Percentiles rank a stretch among this genome's conserved stretches.
These are phyloP conservation scores for Resseliella maxima DNA, from an alignment of 2,888 invertebrate genomes.

Conservation along the genomic window DNA sequence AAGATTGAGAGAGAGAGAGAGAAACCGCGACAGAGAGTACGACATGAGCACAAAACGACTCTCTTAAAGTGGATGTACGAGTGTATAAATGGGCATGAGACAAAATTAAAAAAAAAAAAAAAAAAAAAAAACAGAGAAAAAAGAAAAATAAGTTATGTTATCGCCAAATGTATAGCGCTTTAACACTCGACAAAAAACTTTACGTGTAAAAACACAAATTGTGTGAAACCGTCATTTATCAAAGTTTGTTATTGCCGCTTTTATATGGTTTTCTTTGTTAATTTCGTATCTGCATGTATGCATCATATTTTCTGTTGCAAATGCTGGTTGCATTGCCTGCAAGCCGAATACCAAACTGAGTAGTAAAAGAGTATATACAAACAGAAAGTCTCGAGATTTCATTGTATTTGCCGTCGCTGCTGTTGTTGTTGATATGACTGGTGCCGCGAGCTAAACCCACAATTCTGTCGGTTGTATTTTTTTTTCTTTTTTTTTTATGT, in stretches of 20 bases:
- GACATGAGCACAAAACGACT: neutral
- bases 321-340: neutral
- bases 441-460: neutral
- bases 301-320: neutral
- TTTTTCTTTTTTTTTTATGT: no score
- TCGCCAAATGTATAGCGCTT: neutral
- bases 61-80: neutral
- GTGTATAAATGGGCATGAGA: neutral
- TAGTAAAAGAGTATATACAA: neutral
- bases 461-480: neutral
- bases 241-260: constrained; percentile 33
- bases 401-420: neutral
- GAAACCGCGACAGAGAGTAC: no score
- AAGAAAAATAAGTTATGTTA: neutral
- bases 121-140: no score
- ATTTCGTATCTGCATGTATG: constrained; percentile 28
- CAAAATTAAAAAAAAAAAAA: neutral
- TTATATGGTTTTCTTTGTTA: constrained; percentile 32
- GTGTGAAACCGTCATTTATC: constrained; percentile 34
- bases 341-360: no score
- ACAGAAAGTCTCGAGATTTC: constrained; percentile 8
- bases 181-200: constrained; percentile 2
- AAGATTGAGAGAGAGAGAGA: no score
- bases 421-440: neutral
- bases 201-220: constrained; percentile 34